phyloP scores from a whole-genome alignment of 1,140 invertebrate species.

The Drusus annulatus region DNA sequence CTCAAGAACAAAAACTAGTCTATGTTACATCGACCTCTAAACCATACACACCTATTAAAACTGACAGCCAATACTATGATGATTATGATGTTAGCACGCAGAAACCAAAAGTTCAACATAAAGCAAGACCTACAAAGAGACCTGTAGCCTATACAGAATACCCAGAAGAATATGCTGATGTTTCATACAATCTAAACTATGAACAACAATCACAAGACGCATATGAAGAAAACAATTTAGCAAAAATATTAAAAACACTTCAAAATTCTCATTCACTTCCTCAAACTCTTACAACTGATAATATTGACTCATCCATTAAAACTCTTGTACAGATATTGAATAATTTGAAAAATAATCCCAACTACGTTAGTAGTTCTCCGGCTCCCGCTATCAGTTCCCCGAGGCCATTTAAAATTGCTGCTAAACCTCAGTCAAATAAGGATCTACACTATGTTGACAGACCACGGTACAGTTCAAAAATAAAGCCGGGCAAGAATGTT shows the following conservation, averaged over 20 bases:
- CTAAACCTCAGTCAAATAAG: conserved; percentile 53
- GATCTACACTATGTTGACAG: conserved; percentile 51
- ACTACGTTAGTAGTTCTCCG: conserved; percentile 59
- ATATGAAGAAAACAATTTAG: conserved; percentile 63
- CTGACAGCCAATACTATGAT: conserved; percentile 4
- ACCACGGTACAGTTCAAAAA: conserved; percentile 52
- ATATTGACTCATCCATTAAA: conserved; percentile 83
- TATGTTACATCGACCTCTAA: conserved; percentile 5
- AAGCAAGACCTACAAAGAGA: conserved; percentile 34
- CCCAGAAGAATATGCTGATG: conserved; percentile 40
- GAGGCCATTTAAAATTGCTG: conserved; percentile 62
- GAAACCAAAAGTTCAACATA: conserved; percentile 49
- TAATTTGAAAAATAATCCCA: conserved; percentile 74
- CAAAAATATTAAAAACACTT: conserved; percentile 75
- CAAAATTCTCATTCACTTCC: conserved; percentile 82
- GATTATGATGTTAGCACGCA: conserved; percentile 40
- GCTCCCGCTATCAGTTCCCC: conserved; percentile 61
- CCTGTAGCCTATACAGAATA: conserved; percentile 17
- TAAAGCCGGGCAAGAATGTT: conserved; percentile 59
- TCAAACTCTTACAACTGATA: conserved; percentile 80
- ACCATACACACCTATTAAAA: conserved; percentile 15
- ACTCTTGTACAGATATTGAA: conserved; percentile 82
- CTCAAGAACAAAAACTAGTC: conserved; percentile 52
- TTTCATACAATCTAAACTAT: conserved; percentile 48
- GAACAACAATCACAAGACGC: conserved; percentile 51